These are phyloP conservation scores for Magallana nippona DNA, from an alignment of 2,888 invertebrate genomes.

Conservation along the genomic window DNA sequence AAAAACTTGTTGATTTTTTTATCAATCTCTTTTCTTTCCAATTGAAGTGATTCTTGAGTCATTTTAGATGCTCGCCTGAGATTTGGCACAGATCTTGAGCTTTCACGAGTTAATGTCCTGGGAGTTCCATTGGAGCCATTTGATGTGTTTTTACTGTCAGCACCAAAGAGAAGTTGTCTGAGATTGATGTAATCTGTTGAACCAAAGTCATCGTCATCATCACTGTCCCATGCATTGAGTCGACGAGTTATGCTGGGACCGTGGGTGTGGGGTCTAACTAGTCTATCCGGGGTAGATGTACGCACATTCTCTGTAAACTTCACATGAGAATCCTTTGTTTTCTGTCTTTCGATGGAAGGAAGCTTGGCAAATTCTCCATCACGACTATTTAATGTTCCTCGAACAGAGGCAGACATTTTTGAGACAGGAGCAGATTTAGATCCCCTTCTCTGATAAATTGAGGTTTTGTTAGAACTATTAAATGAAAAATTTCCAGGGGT, in stretches of 20 bases:
- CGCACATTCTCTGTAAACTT: constrained; percentile 54
- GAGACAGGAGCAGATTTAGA: constrained; percentile 64
- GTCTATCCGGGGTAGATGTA: constrained; percentile 53
- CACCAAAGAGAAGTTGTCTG: constrained; percentile 63
- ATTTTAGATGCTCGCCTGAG: constrained; percentile 34
- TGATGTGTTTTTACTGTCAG: constrained; percentile 53
- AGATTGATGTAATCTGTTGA: constrained; percentile 65
- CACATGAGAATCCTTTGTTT: constrained; percentile 59
- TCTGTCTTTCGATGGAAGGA: constrained; percentile 51
- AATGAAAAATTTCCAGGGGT: constrained; percentile 55
- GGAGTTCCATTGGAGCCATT: constrained; percentile 49
- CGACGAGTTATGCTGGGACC: constrained; percentile 52
- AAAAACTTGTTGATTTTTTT: constrained; percentile 47
- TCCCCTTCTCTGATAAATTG: constrained; percentile 51
- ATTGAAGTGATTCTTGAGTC: constrained; percentile 42
- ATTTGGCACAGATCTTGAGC: constrained; percentile 40
- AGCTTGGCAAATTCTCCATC: constrained; percentile 52
- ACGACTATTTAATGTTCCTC: constrained; percentile 16
- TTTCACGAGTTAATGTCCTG: constrained; percentile 52
- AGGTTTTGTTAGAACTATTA: constrained; percentile 46
- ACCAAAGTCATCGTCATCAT: constrained; percentile 59
- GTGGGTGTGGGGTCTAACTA: constrained; percentile 56
- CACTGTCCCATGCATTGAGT: constrained; percentile 57
- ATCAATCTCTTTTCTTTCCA: constrained; percentile 42
- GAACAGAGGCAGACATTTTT: constrained; percentile 43